Percentiles rank a stretch among this genome's conserved stretches.
Evolutionary conservation across 2,113 vertebrate species (phyloP).

Genomic region (Corythornis madagascariensis): DNA sequence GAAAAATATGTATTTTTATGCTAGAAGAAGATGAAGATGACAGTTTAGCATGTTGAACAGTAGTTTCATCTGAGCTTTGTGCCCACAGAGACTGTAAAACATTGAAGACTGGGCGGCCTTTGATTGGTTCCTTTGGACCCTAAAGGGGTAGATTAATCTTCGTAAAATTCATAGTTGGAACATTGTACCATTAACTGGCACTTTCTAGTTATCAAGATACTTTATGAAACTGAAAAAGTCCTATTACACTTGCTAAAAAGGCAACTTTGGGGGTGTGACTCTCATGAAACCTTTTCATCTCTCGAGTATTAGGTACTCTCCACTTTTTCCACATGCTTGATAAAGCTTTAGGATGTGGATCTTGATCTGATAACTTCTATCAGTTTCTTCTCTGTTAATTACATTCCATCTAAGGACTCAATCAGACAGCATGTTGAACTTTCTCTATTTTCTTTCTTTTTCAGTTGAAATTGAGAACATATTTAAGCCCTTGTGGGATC

Average conservation of each 20-base stretch:
- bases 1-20: slow-evolving; percentile 86
- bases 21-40: slow-evolving; percentile 82
- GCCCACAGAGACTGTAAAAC: slow-evolving; percentile 83
- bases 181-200: slow-evolving; percentile 80
- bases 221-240: slow-evolving; percentile 83
- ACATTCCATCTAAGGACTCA: background rate
- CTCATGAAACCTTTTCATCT: slow-evolving; percentile 65
- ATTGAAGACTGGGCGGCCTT: slow-evolving; percentile 65
- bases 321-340: background rate
- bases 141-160: slow-evolving; percentile 84
- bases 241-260: slow-evolving; percentile 77
- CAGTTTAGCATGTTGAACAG: slow-evolving; percentile 77
- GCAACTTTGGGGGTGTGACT: slow-evolving; percentile 79
- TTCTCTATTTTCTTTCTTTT: background rate
- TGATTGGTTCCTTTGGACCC: slow-evolving; percentile 76
- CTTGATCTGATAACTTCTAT: background rate
- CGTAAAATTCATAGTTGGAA: slow-evolving; percentile 82
- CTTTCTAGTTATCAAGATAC: slow-evolving; percentile 81
- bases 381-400: slow-evolving; percentile 5
- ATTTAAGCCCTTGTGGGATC: background rate
- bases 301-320: slow-evolving; percentile 36
- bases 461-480: background rate
- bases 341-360: background rate
- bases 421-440: background rate
- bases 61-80: slow-evolving; percentile 77